These are phyloP conservation scores for Lasioglossum lativentre DNA, from an alignment of 2,888 invertebrate species.

Conservation along the genomic window DNA sequence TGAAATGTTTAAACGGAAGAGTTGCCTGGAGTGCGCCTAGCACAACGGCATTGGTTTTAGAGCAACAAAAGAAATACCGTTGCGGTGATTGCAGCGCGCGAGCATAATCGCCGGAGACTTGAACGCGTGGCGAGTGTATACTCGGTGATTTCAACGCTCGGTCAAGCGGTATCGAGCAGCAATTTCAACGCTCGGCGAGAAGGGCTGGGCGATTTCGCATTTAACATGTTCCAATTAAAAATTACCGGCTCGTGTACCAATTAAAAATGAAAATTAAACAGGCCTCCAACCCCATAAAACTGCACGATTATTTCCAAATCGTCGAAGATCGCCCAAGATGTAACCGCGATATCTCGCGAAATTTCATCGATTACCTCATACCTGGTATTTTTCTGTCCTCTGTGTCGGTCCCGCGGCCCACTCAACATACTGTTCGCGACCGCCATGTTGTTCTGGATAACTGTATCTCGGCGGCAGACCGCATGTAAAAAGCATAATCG, in stretches of 20 bases:
- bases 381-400: neutral
- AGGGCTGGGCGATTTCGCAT: neutral
- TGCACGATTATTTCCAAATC: neutral
- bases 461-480: constrained; percentile 2
- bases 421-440: neutral
- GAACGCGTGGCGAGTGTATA: neutral
- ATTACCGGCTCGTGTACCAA: neutral
- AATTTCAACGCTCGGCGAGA: neutral
- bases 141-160: neutral
- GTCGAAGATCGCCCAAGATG: neutral
- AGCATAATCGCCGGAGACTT: neutral
- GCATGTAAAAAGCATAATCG: constrained; percentile 13
- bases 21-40: neutral
- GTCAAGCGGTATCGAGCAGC: neutral
- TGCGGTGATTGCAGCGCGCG: neutral
- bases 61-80: neutral
- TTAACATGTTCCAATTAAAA: neutral
- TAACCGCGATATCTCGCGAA: neutral
- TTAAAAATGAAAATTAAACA: neutral
- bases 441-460: neutral
- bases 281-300: neutral
- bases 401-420: constrained; percentile 1
- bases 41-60: neutral
- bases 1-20: neutral
- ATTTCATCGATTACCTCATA: constrained; percentile 29